These are phyloP conservation scores for Siniperca scherzeri DNA, from an alignment of 2,797 vertebrate species.

Conservation along the genomic window DNA sequence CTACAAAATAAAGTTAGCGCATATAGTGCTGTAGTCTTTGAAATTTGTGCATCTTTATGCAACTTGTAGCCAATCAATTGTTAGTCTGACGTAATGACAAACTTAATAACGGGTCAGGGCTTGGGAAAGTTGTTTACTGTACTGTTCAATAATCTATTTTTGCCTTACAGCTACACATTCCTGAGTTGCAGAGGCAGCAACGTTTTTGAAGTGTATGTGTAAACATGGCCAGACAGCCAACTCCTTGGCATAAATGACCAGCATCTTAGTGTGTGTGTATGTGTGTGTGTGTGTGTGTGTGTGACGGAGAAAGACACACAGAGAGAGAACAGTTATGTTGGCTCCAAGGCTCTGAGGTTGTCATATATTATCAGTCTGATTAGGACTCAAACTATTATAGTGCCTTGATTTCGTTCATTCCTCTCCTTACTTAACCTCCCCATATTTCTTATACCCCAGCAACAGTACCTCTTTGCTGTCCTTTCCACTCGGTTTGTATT, in stretches of 20 bases:
- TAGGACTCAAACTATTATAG: constrained; percentile 70
- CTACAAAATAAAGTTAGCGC: background rate
- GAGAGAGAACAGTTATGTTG: constrained; percentile 44
- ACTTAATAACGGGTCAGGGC: constrained; percentile 34
- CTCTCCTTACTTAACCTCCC: constrained; percentile 57
- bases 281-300: constrained; percentile 12
- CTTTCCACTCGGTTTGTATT: background rate
- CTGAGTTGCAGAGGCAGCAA: constrained; percentile 39
- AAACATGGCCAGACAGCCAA: constrained; percentile 51
- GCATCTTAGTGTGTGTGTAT: constrained; percentile 30
- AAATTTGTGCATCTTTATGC: constrained; percentile 16
- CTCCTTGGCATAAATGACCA: constrained; percentile 53
- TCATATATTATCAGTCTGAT: constrained; percentile 75
- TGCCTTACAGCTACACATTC: constrained; percentile 36
- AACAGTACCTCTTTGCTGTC: constrained; percentile 26
- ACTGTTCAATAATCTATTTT: constrained; percentile 45
- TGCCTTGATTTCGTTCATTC: constrained; percentile 50
- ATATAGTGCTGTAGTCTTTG: background rate
- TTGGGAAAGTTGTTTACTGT: constrained; percentile 31
- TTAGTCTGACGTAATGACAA: constrained; percentile 18
- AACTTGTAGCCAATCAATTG: constrained; percentile 28
- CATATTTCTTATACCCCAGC: constrained; percentile 24
- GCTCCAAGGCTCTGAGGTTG: constrained; percentile 68
- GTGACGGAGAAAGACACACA: constrained; percentile 10
- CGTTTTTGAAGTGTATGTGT: constrained; percentile 53